Evolutionary conservation across 2,113 vertebrate species (phyloP).

Genomic region (Cervus canadensis): DNA sequence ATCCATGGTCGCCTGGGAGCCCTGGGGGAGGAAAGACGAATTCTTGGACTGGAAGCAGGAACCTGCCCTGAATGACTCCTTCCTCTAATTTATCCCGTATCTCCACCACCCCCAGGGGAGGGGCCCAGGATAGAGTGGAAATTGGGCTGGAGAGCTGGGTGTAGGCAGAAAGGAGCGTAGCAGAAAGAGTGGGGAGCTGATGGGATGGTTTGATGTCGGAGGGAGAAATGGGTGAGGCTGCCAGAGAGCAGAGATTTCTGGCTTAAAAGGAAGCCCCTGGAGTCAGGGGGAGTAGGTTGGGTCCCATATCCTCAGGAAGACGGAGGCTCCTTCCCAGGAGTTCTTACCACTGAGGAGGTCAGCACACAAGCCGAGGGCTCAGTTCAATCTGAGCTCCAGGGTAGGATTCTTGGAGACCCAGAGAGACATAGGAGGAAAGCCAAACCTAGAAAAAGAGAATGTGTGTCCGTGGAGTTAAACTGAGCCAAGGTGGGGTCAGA

Average conservation of each 20-base stretch:
- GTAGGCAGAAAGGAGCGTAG: background rate
- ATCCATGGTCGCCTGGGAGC: constrained; percentile 58
- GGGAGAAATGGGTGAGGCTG: accelerated
- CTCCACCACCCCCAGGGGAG: background rate
- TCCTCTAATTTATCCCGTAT: background rate
- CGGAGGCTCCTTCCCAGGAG: background rate
- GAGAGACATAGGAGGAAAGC: background rate
- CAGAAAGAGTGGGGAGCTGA: background rate
- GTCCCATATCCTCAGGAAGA: background rate
- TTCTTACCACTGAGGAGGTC: constrained; percentile 36
- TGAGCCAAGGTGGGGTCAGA: background rate
- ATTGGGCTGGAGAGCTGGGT: background rate
- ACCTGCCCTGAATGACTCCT: background rate
- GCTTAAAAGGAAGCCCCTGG: background rate
- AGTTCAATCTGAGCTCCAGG: background rate
- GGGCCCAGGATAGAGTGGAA: background rate
- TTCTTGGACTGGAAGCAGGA: background rate
- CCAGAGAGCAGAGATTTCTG: background rate
- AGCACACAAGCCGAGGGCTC: background rate
- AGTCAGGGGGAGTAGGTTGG: background rate
- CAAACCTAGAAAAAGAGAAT: background rate
- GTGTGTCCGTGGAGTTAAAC: background rate
- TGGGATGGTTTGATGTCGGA: background rate
- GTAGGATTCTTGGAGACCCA: background rate
- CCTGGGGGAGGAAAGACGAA: constrained; percentile 1